Evolutionary conservation across 1,140 invertebrate genomes (phyloP), one percentile per base, ranked within the genome.

Genomic region (Cryptotermes secundus): DNA sequence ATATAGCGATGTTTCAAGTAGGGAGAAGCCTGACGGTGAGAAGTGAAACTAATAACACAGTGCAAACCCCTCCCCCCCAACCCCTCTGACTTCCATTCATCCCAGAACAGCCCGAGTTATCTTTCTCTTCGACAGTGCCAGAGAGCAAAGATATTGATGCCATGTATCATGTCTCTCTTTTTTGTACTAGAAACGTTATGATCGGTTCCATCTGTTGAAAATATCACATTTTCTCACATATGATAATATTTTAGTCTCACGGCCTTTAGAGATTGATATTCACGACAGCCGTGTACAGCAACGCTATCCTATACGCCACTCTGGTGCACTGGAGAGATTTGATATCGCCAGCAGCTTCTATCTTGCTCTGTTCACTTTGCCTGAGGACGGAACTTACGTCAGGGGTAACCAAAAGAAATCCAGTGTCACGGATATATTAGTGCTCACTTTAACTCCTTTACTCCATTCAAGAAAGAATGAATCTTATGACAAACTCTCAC

Each of bases 151-250:
- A 72, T 72, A 72, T 72, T 72, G 59, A 31, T 14, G 59, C n/a
- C 59, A 72, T 72, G 59, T 72, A 72, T 72, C 59, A 72, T 31
- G n/a, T 31, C 59, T 72, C 26, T 72, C 38, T 38, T 45, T 49
- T 49, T 31, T 72, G 26, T 31, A 26, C n/a, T 31, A 1, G n/a
- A 59, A 72, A 26, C 26, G 59, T 72, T 31, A 31, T 72, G 59
- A 72, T 72, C 59, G 59, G 59, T 31, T 72, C 59, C 59, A 72
- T 72, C 59, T 72, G 59, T 4, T 72, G 59, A 31, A 72, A 72
- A 72, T 72, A 72, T 72, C 59, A 72, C 59, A 72, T 31, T 49
- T 49, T 72, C 59, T 72, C 59, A 72, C 59, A 72, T 72, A 72
- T 72, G 59, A 72, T 72, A 72, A 72, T 72, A 72, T 72, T 72